These are phyloP conservation scores for Montipora sp. DNA, from an alignment of 64 coral and sea anemone genomes.

Conservation along the genomic window DNA sequence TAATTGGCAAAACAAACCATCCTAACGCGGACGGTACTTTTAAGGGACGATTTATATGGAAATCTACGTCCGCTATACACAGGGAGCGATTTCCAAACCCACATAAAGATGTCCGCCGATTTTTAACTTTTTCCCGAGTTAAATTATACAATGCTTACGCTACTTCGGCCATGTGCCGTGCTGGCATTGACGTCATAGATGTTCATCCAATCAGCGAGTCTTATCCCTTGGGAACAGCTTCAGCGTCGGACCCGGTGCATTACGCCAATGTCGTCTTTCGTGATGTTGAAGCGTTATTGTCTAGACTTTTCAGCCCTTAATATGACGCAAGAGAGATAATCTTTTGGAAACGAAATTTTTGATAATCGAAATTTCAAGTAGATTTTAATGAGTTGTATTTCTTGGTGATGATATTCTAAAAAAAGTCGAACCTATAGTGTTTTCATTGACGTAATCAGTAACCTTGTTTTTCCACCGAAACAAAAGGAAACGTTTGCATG, in stretches of 20 bases:
- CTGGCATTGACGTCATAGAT: slow-evolving; percentile 82
- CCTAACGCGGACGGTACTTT: neutral
- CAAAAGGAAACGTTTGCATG: too few relatives aligned
- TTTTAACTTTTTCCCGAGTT: slow-evolving; percentile 78
- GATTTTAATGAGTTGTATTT: too few relatives aligned
- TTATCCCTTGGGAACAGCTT: slow-evolving; percentile 79
- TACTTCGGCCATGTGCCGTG: slow-evolving; percentile 79
- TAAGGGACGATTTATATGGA: slow-evolving; percentile 79
- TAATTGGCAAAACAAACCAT: slow-evolving; percentile 5
- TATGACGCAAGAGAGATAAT: neutral
- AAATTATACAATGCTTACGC: slow-evolving; percentile 89
- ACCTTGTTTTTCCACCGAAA: too few relatives aligned
- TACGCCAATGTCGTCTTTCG: slow-evolving; percentile 70
- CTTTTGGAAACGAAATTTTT: neutral
- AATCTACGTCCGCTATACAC: slow-evolving; percentile 77
- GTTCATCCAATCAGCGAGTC: slow-evolving; percentile 87
- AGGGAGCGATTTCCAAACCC: slow-evolving; percentile 80
- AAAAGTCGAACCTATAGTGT: too few relatives aligned
- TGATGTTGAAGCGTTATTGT: slow-evolving; percentile 49
- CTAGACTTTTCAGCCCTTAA: slow-evolving; percentile 39
- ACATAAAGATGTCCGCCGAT: slow-evolving; percentile 86
- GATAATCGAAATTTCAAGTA: too few relatives aligned
- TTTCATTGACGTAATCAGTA: too few relatives aligned
- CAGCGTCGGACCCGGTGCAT: slow-evolving; percentile 80
- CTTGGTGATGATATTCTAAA: too few relatives aligned